Evolutionary conservation across 2,113 vertebrate species (phyloP).

Genomic region (Ochotona princeps): DNA sequence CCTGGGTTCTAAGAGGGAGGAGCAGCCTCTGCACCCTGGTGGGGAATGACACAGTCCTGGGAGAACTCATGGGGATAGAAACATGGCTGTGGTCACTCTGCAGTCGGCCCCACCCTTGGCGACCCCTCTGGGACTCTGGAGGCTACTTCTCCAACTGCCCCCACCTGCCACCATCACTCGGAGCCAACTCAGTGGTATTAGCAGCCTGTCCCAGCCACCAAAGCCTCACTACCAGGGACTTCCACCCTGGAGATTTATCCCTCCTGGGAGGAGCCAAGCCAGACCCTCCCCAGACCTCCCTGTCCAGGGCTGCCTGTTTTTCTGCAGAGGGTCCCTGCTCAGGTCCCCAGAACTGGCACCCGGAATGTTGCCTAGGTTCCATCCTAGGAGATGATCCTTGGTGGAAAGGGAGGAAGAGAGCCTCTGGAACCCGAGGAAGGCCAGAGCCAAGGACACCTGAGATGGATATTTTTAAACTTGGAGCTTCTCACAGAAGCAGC

Average conservation of each 20-base stretch:
- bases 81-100: fast-evolving
- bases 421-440: not conserved
- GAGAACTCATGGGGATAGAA: not conserved
- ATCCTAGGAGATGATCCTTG: too few species aligned
- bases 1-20: not conserved
- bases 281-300: too few species aligned
- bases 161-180: too few species aligned
- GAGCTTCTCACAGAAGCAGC: not conserved
- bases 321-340: not conserved
- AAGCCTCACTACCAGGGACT: too few species aligned
- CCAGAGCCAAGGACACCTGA: not conserved
- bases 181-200: too few species aligned
- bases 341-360: not conserved
- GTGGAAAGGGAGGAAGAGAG: not conserved
- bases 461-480: not conserved
- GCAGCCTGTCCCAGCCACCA: too few species aligned
- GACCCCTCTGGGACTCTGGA: not conserved
- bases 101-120: not conserved
- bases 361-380: not conserved
- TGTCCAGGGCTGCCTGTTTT: too few species aligned
- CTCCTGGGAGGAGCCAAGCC: too few species aligned
- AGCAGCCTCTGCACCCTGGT: not conserved
- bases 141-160: not conserved
- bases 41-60: not conserved
- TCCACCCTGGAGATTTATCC: too few species aligned